A percentile compares a stretch with the other conserved stretches of the same genome.
Conservation (phyloP, 1,140 invertebrate species). For the Drosophila rufa region DNA sequence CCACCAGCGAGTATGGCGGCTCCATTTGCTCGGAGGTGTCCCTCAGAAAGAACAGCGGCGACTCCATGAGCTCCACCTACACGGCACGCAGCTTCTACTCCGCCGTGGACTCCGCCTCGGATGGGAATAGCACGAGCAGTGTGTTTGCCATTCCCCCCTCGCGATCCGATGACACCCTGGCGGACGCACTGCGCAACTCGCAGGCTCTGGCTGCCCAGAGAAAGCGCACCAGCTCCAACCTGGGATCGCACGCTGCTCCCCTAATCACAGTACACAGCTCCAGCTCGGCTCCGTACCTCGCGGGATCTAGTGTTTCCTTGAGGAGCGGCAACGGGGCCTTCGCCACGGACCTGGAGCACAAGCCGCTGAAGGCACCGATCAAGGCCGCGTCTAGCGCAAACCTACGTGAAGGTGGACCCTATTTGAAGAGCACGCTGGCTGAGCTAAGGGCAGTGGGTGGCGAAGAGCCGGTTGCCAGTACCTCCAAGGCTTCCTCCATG, state of each 20-base stretch:
- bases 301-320: slow-evolving; percentile 77
- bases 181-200: slow-evolving; percentile 86
- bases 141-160: slow-evolving; percentile 89
- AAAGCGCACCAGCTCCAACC: slow-evolving; percentile 86
- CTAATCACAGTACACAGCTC: slow-evolving; percentile 72
- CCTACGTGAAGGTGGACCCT: slow-evolving; percentile 85
- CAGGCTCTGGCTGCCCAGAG: slow-evolving; percentile 66
- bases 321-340: slow-evolving; percentile 64
- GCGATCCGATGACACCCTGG: slow-evolving; percentile 91
- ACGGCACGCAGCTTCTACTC: slow-evolving; percentile 80
- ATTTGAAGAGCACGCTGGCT: slow-evolving; percentile 84
- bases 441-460: slow-evolving; percentile 66
- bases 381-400: slow-evolving; percentile 77
- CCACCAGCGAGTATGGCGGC: slow-evolving; percentile 76
- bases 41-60: slow-evolving; percentile 88
- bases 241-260: slow-evolving; percentile 57
- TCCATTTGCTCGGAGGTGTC: slow-evolving; percentile 85
- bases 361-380: slow-evolving; percentile 56
- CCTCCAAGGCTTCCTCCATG: slow-evolving; percentile 64
- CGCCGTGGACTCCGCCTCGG: slow-evolving; percentile 60
- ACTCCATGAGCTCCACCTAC: slow-evolving; percentile 85
- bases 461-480: slow-evolving; percentile 62
- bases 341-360: slow-evolving; percentile 86
- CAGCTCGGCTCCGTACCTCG: slow-evolving; percentile 76
- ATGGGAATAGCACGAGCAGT: slow-evolving; percentile 66